Conservation (phyloP, 2,113 vertebrate genomes). For the Seriola aureovittata region DNA sequence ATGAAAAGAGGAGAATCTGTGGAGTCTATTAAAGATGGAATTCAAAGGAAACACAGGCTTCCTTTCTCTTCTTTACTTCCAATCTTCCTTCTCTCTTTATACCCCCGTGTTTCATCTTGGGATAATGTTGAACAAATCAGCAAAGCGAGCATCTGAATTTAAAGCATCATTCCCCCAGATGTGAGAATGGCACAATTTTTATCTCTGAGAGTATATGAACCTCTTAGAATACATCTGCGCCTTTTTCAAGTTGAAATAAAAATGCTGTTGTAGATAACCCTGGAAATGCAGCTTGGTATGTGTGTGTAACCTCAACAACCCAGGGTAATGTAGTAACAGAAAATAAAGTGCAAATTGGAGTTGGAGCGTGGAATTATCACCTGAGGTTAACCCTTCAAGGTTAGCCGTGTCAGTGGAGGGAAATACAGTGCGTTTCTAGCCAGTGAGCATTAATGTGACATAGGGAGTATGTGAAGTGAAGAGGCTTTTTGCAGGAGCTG, state of each 20-base stretch:
- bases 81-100: slow-evolving; percentile 51
- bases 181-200: slow-evolving; percentile 47
- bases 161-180: slow-evolving; percentile 48
- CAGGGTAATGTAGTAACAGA: background rate
- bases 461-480: slow-evolving; percentile 46
- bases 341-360: slow-evolving; percentile 30
- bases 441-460: slow-evolving; percentile 1
- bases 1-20: slow-evolving; percentile 53
- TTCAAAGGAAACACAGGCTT: slow-evolving; percentile 71
- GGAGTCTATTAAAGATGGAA: slow-evolving; percentile 76
- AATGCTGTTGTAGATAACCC: slow-evolving; percentile 42
- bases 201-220: slow-evolving; percentile 45
- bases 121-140: slow-evolving; percentile 79
- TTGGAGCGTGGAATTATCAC: background rate
- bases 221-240: slow-evolving; percentile 18
- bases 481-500: slow-evolving; percentile 42
- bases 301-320: slow-evolving; percentile 34
- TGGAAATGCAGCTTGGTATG: slow-evolving; percentile 16
- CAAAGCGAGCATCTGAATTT: slow-evolving; percentile 67
- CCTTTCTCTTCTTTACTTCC: slow-evolving; percentile 61
- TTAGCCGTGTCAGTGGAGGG: slow-evolving; percentile 22
- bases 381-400: slow-evolving; percentile 47
- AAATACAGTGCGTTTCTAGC: slow-evolving; percentile 15
- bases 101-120: slow-evolving; percentile 68
- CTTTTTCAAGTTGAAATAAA: slow-evolving; percentile 29